Evolutionary conservation across 2,113 vertebrate species (phyloP).

Genomic region (Thryonomys swinderianus): DNA sequence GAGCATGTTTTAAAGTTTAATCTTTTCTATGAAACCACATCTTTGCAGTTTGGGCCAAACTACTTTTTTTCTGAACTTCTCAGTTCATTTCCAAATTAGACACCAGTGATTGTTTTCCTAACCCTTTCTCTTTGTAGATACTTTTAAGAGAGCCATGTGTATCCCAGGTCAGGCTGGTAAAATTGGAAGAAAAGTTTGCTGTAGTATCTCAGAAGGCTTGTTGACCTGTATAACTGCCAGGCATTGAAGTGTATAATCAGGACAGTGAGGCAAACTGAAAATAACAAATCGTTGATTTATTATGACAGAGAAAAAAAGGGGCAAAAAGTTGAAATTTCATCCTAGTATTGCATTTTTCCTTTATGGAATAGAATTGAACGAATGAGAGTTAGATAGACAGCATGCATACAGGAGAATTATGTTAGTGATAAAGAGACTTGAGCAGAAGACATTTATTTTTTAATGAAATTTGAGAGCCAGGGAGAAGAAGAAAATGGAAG

Average conservation of each 20-base stretch:
- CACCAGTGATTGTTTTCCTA: background rate
- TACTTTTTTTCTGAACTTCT: background rate
- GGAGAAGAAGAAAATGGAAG: too few species aligned
- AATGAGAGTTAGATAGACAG: background rate
- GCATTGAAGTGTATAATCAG: background rate
- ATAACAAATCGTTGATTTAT: background rate
- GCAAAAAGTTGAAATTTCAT: background rate
- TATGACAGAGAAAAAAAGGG: background rate
- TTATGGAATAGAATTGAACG: background rate
- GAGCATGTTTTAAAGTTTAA: slow-evolving; percentile 30
- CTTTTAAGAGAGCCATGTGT: background rate
- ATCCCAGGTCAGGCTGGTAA: background rate
- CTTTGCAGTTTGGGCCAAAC: background rate
- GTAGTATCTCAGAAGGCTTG: background rate
- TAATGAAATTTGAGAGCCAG: background rate
- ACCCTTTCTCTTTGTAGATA: background rate
- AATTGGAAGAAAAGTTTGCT: background rate
- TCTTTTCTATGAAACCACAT: background rate
- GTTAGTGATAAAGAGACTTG: background rate
- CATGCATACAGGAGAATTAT: too few species aligned
- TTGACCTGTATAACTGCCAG: background rate
- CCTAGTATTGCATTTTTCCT: background rate
- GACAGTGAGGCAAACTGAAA: background rate
- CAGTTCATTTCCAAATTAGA: background rate
- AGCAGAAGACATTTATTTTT: background rate